Percentiles rank a stretch among this genome's conserved stretches.
Evolutionary conservation across 1,140 invertebrate genomes (phyloP).

Genomic region (Euborellia annulipes): DNA sequence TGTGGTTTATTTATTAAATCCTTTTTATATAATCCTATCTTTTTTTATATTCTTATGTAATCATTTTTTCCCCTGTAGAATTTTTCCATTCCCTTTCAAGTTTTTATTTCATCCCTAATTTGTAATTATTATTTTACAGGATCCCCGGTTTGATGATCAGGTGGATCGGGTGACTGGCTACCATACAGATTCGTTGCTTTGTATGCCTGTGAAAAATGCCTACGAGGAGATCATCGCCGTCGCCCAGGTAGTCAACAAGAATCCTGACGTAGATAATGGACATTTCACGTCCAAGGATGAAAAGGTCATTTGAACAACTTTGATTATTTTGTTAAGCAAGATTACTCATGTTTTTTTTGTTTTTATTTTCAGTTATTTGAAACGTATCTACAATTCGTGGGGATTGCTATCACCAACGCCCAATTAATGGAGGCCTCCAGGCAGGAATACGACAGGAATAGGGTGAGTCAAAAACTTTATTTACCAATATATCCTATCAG

Average conservation of each 20-base stretch:
- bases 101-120: too few relatives aligned
- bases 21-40: too few relatives aligned
- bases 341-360: neutral
- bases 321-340: neutral
- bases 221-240: slow-evolving; percentile 32
- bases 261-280: slow-evolving; percentile 22
- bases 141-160: slow-evolving; percentile 31
- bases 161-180: slow-evolving; percentile 31
- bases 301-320: slow-evolving; percentile 22
- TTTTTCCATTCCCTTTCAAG: too few relatives aligned
- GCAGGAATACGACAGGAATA: slow-evolving; percentile 32
- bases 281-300: slow-evolving; percentile 30
- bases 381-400: slow-evolving; percentile 34
- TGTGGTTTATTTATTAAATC: too few relatives aligned
- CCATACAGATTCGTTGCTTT: slow-evolving; percentile 30
- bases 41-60: too few relatives aligned
- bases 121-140: too few relatives aligned
- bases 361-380: slow-evolving; percentile 27
- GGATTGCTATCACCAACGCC: slow-evolving; percentile 32
- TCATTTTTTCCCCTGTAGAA: too few relatives aligned
- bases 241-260: slow-evolving; percentile 33
- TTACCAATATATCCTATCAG: too few relatives aligned
- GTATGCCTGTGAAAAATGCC: slow-evolving; percentile 30
- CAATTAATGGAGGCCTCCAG: slow-evolving; percentile 31
- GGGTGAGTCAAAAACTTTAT: slow-evolving; percentile 21